Percentiles rank a stretch among this genome's conserved stretches.
These are phyloP conservation scores for Ovis aries DNA, from an alignment of 2,113 vertebrate species.

Conservation along the genomic window DNA sequence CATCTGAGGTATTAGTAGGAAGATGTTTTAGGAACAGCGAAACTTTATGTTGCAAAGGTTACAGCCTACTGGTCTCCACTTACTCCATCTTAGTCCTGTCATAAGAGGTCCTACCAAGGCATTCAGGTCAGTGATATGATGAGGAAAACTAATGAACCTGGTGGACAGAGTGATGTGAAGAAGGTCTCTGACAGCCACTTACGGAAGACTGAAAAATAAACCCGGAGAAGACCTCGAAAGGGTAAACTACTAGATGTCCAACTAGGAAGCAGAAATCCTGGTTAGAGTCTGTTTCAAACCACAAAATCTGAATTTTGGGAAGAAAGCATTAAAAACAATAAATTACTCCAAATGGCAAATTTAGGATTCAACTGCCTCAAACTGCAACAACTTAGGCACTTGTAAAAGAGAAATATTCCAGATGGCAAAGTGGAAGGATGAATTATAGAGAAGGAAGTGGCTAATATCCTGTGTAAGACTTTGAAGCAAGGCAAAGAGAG, in stretches of 20 bases:
- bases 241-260: constrained; percentile 34
- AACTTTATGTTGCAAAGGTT: background rate
- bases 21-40: background rate
- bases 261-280: constrained; percentile 37
- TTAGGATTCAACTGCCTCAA: constrained; percentile 53
- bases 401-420: constrained; percentile 60
- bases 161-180: too few relatives aligned
- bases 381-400: constrained; percentile 50
- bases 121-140: background rate
- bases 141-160: background rate
- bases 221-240: background rate
- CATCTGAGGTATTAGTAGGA: background rate
- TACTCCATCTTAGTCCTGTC: background rate
- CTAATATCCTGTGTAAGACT: constrained; percentile 53
- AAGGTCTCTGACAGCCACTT: background rate
- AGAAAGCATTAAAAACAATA: constrained; percentile 66
- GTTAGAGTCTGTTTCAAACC: constrained; percentile 41
- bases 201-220: background rate
- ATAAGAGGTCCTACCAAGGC: background rate
- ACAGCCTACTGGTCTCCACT: background rate
- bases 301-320: constrained; percentile 49
- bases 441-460: constrained; percentile 57
- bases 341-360: constrained; percentile 54
- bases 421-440: constrained; percentile 59
- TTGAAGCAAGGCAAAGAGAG: constrained; percentile 32